Base-by-base conservation (phyloP, 2,888 invertebrate species). In the Leucophora obtusa region DNA sequence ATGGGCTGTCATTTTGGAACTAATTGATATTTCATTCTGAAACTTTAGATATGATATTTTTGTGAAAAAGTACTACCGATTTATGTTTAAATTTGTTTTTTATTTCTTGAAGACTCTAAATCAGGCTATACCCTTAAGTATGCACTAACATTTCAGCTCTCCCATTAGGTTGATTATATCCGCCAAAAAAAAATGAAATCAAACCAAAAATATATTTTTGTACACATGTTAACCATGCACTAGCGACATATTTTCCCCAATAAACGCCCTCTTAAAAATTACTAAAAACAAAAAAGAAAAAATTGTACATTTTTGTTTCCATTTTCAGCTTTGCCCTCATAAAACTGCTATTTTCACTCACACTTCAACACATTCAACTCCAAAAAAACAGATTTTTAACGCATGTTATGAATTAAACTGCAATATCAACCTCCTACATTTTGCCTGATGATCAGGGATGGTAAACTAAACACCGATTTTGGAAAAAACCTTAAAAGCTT, bases 341-440 rank as follows among this genome's bases (percentile, higher is more conserved):
- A 71, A 79, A 74, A 71, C 21, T 66, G 70, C 65, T 65, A 66
- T 69, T 74, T 79, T 59, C 9, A 63, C 33, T 58, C 51, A 58
- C 69, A 70, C 68, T 56, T 21, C 11, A 21, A 28, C 24, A 62
- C 51, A 21, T 7, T 14, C 28, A 66, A 17, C 18, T 53, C 11
- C 9, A 66, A n/a, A 21, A 54, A 35, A 17, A 58, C 18, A 35
- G 60, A 62, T 56, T 18, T 65, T 43, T 60, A 68, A 69, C 62
- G 62, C 68, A 69, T 79, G 70, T 60, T 70, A 60, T 66, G 58
- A 65, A 75, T 75, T 66, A 75, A 69, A 74, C 59, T 79, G 70
- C 65, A 66, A 74, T 69, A 69, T 69, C 58, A n/a, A 73, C 58
- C 77, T 68, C 18, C 71, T 38, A 58, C 65, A 70, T 59, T 28